Evolutionary conservation across 2,797 vertebrate genomes (phyloP).

Genomic region (Catamblyrhynchus diadema): DNA sequence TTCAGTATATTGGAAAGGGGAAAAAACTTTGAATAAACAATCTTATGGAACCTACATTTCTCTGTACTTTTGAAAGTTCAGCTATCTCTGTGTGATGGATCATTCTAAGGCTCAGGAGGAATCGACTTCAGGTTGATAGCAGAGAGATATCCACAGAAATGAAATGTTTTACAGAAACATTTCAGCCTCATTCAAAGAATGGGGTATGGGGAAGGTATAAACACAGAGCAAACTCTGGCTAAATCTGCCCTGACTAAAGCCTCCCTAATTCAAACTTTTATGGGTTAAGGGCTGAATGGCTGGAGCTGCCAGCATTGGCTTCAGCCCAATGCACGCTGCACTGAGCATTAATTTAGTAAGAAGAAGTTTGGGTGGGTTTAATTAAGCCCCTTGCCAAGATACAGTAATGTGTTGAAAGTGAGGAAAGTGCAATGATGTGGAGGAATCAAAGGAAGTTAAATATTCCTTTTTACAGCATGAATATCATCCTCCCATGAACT

Average conservation of each 20-base stretch:
- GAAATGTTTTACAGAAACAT: not conserved
- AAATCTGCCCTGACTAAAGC: not conserved
- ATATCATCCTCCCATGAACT: not conserved
- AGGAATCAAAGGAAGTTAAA: conserved; percentile 50
- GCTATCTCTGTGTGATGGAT: not conserved
- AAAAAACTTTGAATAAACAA: not conserved
- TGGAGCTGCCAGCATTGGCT: conserved; percentile 54
- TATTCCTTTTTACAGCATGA: not conserved
- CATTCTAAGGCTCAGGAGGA: not conserved
- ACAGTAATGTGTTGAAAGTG: conserved; percentile 50
- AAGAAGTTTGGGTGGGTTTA: conserved; percentile 65
- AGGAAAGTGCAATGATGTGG: conserved; percentile 23
- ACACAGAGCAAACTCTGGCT: not conserved
- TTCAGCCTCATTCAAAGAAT: not conserved
- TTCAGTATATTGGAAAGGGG: not conserved
- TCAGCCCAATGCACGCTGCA: conserved; percentile 33
- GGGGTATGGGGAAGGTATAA: not conserved
- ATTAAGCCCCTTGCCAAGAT: conserved; percentile 66
- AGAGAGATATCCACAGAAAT: not conserved
- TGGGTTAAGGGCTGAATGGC: conserved; percentile 42
- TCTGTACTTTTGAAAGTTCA: not conserved
- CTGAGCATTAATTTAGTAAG: conserved; percentile 55
- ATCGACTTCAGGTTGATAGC: not conserved
- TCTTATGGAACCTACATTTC: not conserved
- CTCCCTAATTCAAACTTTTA: not conserved